Evolutionary conservation across 37 sponge, comb jelly and placozoan species (phyloP).

Genomic region (Ephydatia muelleri): DNA sequence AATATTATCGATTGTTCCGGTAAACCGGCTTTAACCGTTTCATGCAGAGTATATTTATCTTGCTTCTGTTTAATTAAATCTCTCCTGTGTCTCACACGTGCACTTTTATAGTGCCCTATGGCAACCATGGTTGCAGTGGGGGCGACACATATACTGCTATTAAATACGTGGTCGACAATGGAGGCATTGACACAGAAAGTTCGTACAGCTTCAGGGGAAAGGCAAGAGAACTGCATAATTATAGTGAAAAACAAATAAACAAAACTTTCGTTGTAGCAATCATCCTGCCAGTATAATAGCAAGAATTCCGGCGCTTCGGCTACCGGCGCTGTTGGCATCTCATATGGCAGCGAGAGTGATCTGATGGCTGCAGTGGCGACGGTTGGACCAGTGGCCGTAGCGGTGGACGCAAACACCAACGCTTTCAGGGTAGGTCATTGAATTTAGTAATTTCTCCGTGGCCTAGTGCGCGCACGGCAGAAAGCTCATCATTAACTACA

Average conservation of each 20-base stretch:
- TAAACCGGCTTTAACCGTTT: too few species aligned
- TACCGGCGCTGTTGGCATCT: conserved; percentile 29
- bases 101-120: conserved; percentile 43
- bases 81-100: not conserved
- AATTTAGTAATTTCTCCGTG: too few species aligned
- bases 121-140: conserved; percentile 87
- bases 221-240: not conserved
- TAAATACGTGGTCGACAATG: conserved; percentile 74
- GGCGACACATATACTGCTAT: conserved; percentile 74
- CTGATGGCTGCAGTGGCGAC: conserved; percentile 45
- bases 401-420: conserved; percentile 44
- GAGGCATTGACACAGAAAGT: conserved; percentile 67
- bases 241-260: not conserved
- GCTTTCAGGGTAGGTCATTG: conserved; percentile 53
- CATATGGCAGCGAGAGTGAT: conserved; percentile 24
- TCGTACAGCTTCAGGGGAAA: conserved; percentile 74
- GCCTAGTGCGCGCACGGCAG: too few species aligned
- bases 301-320: conserved; percentile 20
- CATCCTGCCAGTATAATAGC: conserved; percentile 18
- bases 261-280: conserved; percentile 32
- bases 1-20: conserved; percentile 90
- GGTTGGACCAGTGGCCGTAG: conserved; percentile 48
- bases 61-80: too few species aligned
- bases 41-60: too few species aligned
- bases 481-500: too few species aligned